Conservation (phyloP, 1,140 invertebrate species). For the Drosophila setifemur region DNA sequence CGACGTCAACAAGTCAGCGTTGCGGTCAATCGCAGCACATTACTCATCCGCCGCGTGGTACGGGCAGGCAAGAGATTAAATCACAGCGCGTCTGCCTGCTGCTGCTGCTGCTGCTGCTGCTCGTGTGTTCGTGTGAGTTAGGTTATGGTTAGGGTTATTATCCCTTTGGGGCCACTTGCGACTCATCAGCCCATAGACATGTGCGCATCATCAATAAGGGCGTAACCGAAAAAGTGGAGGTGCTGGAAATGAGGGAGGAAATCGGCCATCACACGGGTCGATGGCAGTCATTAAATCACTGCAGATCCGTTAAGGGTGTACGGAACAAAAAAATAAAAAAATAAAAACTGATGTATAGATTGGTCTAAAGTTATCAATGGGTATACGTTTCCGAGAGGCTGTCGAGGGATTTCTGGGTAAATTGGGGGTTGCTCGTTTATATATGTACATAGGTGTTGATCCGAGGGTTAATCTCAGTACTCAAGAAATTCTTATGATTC, state of each 20-base stretch:
- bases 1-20: slow-evolving; percentile 53
- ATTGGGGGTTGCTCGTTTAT: neutral
- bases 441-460: neutral
- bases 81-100: slow-evolving; percentile 11
- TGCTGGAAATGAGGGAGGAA: neutral
- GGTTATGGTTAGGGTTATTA: slow-evolving; percentile 54
- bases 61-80: slow-evolving; percentile 24
- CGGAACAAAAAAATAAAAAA: neutral
- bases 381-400: neutral
- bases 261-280: slow-evolving; percentile 26
- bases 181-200: slow-evolving; percentile 58
- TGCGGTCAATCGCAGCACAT: slow-evolving; percentile 49
- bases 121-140: slow-evolving; percentile 18
- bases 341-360: slow-evolving; percentile 8
- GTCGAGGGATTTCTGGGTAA: neutral
- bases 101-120: too few relatives aligned
- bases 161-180: slow-evolving; percentile 66
- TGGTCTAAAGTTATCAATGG: slow-evolving; percentile 29
- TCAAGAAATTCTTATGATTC: neutral
- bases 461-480: neutral
- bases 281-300: slow-evolving; percentile 59
- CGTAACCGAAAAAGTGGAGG: slow-evolving; percentile 12
- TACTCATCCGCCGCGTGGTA: slow-evolving; percentile 57
- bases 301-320: slow-evolving; percentile 27
- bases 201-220: slow-evolving; percentile 56